phyloP scores from a whole-genome alignment of 2,888 invertebrate species.

The Iselma pallidipennis region DNA sequence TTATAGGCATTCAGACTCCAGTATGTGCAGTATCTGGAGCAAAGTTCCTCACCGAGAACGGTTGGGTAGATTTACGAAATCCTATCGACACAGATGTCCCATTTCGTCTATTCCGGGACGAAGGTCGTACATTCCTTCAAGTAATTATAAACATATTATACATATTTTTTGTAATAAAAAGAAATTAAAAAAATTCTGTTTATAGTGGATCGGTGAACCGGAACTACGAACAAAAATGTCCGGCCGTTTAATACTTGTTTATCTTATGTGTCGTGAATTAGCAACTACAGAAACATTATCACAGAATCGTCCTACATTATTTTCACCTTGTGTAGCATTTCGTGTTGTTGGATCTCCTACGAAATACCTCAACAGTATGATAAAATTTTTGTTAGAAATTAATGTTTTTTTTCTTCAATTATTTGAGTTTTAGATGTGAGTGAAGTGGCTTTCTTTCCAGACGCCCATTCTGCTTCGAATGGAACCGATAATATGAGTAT shows the following conservation, averaged over 20 bases:
- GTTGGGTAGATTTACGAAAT: slow-evolving; percentile 80
- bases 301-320: slow-evolving; percentile 63
- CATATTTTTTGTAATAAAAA: neutral
- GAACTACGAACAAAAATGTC: slow-evolving; percentile 76
- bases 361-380: slow-evolving; percentile 57
- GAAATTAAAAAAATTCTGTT: neutral
- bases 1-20: slow-evolving; percentile 73
- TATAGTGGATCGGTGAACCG: slow-evolving; percentile 81
- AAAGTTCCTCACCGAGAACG: slow-evolving; percentile 76
- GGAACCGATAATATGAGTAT: slow-evolving; percentile 67
- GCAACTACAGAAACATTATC: slow-evolving; percentile 49
- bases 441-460: slow-evolving; percentile 76
- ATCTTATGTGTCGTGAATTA: slow-evolving; percentile 77
- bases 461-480: slow-evolving; percentile 63
- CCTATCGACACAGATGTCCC: slow-evolving; percentile 76
- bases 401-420: neutral
- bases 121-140: slow-evolving; percentile 79
- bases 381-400: neutral
- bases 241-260: slow-evolving; percentile 79
- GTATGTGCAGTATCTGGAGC: slow-evolving; percentile 86
- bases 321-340: slow-evolving; percentile 85
- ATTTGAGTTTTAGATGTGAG: slow-evolving; percentile 68
- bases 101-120: slow-evolving; percentile 80
- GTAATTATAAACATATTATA: slow-evolving; percentile 57
- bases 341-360: slow-evolving; percentile 81